Conservation (phyloP, 2,888 invertebrate species). For the Kryphioiulus occultus region DNA sequence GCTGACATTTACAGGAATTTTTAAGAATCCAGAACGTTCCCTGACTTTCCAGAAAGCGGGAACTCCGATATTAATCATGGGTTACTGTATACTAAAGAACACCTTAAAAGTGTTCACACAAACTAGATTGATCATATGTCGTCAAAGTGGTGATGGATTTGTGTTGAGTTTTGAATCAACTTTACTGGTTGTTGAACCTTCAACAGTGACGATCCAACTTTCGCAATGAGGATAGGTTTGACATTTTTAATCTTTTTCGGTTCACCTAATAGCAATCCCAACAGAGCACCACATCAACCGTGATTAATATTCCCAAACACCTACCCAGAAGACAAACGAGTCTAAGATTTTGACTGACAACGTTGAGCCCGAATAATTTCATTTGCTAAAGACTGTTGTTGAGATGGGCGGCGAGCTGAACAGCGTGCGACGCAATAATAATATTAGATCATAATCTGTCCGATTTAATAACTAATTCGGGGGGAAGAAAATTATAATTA, state of each 20-base stretch:
- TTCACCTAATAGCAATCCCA: not conserved
- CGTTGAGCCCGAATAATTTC: not conserved
- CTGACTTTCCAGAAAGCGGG: too few species aligned
- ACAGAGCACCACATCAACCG: not conserved
- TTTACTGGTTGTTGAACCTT: too few species aligned
- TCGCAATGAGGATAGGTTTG: not conserved
- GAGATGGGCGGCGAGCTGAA: not conserved
- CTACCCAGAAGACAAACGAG: not conserved
- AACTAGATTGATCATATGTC: too few species aligned
- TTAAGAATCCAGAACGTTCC: too few species aligned
- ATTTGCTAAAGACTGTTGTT: constrained; percentile 35
- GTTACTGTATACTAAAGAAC: too few species aligned
- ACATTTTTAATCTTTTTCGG: not conserved
- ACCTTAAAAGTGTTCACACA: too few species aligned
- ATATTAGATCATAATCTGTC: constrained; percentile 31
- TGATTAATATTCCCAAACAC: constrained; percentile 30
- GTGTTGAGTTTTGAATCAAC: too few species aligned
- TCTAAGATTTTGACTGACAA: constrained; percentile 6
- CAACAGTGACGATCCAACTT: too few species aligned
- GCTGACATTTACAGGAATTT: too few species aligned
- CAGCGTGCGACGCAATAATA: not conserved
- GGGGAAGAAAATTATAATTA: constrained; percentile 15
- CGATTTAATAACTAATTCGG: constrained; percentile 6
- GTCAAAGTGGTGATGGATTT: too few species aligned
- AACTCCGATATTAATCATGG: too few species aligned